A percentile compares a stretch with the other conserved stretches of the same genome.
phyloP scores from a whole-genome alignment of 2,797 vertebrate species.

The Fistularia commersonii region DNA sequence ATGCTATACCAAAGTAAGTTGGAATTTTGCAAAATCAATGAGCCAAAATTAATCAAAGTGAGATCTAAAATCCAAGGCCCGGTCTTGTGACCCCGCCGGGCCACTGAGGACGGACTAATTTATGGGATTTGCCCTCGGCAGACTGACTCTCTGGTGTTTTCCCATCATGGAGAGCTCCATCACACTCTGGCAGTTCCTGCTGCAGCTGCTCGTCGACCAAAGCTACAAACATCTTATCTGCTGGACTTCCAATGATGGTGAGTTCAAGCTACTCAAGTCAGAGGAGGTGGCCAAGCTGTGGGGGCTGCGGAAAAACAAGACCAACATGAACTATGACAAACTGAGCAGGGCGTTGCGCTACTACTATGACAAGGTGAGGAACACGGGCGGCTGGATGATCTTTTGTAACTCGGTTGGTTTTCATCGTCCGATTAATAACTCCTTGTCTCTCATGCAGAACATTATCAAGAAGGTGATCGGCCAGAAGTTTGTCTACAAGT shows the following conservation, averaged over 20 bases:
- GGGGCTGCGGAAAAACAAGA: slow-evolving; percentile 98
- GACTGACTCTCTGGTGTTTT: slow-evolving; percentile 8
- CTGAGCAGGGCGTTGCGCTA: slow-evolving; percentile 95
- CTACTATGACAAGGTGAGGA: slow-evolving; percentile 96
- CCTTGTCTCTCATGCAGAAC: slow-evolving; percentile 72
- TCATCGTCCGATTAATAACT: too few relatives aligned
- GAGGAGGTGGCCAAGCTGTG: slow-evolving; percentile 97
- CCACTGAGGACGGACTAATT: too few relatives aligned
- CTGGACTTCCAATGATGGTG: slow-evolving; percentile 95
- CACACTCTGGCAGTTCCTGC: slow-evolving; percentile 98
- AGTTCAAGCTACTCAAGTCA: slow-evolving; percentile 96
- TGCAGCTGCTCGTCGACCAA: slow-evolving; percentile 94
- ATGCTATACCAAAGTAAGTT: too few relatives aligned
- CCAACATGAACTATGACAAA: slow-evolving; percentile 99
- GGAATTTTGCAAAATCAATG: too few relatives aligned
- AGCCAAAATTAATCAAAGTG: too few relatives aligned
- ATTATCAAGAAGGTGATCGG: slow-evolving; percentile 97
- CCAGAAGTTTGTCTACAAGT: slow-evolving; percentile 96
- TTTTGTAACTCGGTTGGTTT: too few relatives aligned
- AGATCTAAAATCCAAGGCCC: too few relatives aligned
- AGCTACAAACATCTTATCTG: slow-evolving; percentile 96
- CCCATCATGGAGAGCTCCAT: slow-evolving; percentile 94
- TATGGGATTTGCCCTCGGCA: too few relatives aligned
- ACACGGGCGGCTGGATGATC: too few relatives aligned
- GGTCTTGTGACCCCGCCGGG: too few relatives aligned